phyloP scores from a whole-genome alignment of 1,140 invertebrate species.

The Wiebesia pumilae region DNA sequence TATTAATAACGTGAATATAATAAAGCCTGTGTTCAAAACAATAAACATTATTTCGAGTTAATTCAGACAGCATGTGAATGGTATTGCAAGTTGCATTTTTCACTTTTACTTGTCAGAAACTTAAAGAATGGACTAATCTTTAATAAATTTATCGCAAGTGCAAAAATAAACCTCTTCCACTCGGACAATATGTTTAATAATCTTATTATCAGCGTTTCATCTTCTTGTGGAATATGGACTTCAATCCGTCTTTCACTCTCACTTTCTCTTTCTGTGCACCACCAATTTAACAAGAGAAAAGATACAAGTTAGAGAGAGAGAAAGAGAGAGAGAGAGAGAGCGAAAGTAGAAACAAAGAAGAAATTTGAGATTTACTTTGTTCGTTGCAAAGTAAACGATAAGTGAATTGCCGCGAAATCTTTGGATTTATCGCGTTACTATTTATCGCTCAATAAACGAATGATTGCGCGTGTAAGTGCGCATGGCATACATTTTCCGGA shows the following conservation, averaged over 20 bases:
- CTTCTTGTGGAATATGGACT: conserved; percentile 6
- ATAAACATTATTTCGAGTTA: background rate
- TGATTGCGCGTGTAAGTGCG: background rate
- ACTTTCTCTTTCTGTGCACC: background rate
- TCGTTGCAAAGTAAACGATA: conserved; percentile 45
- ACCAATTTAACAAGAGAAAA: too few species aligned
- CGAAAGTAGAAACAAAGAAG: background rate
- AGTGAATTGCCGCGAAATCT: conserved; percentile 49
- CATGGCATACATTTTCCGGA: conserved; percentile 28
- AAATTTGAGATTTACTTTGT: conserved; percentile 25
- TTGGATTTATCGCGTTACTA: conserved; percentile 32
- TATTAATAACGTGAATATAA: too few species aligned
- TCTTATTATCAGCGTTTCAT: conserved; percentile 27
- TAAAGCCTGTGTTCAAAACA: too few species aligned
- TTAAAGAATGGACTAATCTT: background rate
- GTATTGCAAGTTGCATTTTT: background rate
- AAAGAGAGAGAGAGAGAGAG: background rate
- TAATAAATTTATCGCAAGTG: conserved; percentile 28
- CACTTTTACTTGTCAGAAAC: background rate
- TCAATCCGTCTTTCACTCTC: background rate
- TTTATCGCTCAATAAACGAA: conserved; percentile 39
- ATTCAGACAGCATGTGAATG: background rate
- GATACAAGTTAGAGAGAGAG: background rate
- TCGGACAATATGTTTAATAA: background rate
- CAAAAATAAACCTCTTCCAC: conserved; percentile 26